phyloP scores from a whole-genome alignment of 2,113 vertebrate species.

The Cololabis saira region DNA sequence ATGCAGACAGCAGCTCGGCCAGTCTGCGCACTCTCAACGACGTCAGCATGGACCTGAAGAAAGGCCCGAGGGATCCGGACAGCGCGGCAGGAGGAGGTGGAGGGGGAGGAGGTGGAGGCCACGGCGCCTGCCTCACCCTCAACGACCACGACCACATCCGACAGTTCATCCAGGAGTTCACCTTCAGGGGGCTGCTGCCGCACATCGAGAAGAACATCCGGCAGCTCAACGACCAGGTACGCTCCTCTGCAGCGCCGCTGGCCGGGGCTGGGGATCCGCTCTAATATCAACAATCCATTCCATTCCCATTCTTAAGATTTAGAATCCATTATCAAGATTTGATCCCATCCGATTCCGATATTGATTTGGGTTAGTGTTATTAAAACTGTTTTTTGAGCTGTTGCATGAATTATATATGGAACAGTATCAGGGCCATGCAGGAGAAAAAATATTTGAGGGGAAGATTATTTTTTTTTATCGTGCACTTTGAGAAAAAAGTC shows the following conservation, averaged over 20 bases:
- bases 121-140: conserved; percentile 91
- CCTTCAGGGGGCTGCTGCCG: conserved; percentile 93
- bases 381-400: too few species aligned
- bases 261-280: too few species aligned
- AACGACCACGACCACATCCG: conserved; percentile 96
- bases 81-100: conserved; percentile 53
- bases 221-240: conserved; percentile 97
- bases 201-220: conserved; percentile 98
- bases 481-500: too few species aligned
- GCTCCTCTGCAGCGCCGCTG: background rate
- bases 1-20: conserved; percentile 73
- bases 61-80: conserved; percentile 70
- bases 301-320: too few species aligned
- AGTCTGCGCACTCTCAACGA: conserved; percentile 71
- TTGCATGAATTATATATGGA: too few species aligned
- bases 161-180: conserved; percentile 98
- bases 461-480: too few species aligned
- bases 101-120: conserved; percentile 64
- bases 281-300: too few species aligned
- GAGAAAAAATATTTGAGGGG: too few species aligned
- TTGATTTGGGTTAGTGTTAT: too few species aligned
- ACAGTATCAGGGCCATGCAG: too few species aligned
- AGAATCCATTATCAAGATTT: too few species aligned
- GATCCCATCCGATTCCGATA: too few species aligned
- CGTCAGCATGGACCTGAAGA: conserved; percentile 77